These are phyloP conservation scores for Platycnemis pennipes DNA, from an alignment of 2,888 invertebrate species.

Conservation along the genomic window DNA sequence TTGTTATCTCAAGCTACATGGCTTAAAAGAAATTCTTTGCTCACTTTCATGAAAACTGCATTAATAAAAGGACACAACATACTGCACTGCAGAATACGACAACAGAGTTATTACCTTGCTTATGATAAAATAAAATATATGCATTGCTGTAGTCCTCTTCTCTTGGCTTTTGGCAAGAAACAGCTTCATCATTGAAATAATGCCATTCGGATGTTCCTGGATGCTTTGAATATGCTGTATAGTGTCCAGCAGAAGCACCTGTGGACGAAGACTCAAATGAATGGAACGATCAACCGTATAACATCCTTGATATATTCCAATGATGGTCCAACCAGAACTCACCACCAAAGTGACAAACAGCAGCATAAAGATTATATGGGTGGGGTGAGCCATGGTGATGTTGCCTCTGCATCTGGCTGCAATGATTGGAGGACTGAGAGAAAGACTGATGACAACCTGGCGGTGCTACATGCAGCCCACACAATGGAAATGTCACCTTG, in stretches of 20 bases:
- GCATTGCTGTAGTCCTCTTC: conserved; percentile 83
- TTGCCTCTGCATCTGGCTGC: conserved; percentile 52
- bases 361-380: conserved; percentile 83
- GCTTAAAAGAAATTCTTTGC: no score
- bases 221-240: conserved; percentile 83
- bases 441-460: conserved; percentile 76
- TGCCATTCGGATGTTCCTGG: conserved; percentile 82
- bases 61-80: no score
- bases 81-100: no score
- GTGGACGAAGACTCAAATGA: conserved; percentile 62
- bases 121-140: conserved; percentile 84
- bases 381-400: conserved; percentile 74
- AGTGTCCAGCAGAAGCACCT: conserved; percentile 84
- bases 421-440: conserved; percentile 56
- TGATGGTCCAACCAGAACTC: conserved; percentile 71
- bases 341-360: conserved; percentile 85
- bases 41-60: no score
- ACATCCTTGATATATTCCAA: background rate
- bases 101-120: conserved; percentile 81
- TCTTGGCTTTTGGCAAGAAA: conserved; percentile 81
- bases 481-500: conserved; percentile 83
- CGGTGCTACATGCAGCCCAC: conserved; percentile 80
- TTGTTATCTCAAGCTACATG: no score
- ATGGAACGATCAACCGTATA: conserved; percentile 11
- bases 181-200: conserved; percentile 83